A percentile compares a stretch with the other conserved stretches of the same genome.
Conservation (phyloP, 2,888 invertebrate genomes). For the Cantharis lateralis region DNA sequence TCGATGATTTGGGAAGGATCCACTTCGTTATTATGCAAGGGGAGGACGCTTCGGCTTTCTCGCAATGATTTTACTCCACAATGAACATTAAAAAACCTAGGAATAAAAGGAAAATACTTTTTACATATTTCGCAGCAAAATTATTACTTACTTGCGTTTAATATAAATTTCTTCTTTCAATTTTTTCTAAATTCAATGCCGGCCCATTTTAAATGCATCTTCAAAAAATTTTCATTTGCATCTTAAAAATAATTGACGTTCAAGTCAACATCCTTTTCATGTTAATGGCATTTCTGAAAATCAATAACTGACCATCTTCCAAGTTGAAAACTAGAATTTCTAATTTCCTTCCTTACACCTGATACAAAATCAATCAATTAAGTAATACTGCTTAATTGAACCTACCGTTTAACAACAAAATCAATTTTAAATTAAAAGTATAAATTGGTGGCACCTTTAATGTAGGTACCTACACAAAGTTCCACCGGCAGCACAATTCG, state of each 20-base stretch:
- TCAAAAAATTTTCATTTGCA: background rate
- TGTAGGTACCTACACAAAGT: no score
- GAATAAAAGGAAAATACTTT: background rate
- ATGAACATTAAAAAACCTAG: background rate
- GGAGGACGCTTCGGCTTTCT: background rate
- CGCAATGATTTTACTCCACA: background rate
- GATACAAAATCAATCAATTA: background rate
- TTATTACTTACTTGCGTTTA: background rate
- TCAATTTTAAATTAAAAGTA: background rate
- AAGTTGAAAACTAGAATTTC: background rate
- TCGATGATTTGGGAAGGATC: constrained; percentile 8
- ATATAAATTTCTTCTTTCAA: background rate
- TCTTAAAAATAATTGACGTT: background rate
- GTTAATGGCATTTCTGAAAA: background rate
- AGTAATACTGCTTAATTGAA: background rate
- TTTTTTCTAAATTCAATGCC: background rate
- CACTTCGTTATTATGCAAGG: background rate
- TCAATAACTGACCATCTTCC: background rate
- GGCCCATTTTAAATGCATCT: background rate
- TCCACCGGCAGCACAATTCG: no score
- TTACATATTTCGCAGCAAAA: background rate
- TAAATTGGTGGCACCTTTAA: background rate
- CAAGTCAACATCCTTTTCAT: background rate
- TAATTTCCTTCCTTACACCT: background rate
- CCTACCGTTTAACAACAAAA: background rate